Conservation (phyloP, 1,140 invertebrate genomes). For the Cylas formicarius region DNA sequence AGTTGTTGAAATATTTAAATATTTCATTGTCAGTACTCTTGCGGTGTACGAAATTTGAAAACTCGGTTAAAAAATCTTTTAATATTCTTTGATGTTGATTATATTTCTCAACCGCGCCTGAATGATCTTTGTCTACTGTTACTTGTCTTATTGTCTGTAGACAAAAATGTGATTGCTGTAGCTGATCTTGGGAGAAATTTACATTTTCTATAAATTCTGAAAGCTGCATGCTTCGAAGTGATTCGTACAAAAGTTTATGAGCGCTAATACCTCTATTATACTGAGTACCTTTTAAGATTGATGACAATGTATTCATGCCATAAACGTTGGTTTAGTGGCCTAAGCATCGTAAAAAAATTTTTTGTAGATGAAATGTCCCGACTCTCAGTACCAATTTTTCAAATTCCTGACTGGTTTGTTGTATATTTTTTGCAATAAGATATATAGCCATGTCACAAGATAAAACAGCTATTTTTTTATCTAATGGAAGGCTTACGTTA, state of each 20-base stretch:
- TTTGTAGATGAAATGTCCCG: background rate
- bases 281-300: conserved; percentile 18
- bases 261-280: conserved; percentile 17
- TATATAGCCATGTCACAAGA: conserved; percentile 17
- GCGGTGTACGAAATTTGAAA: conserved; percentile 18
- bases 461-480: conserved; percentile 13
- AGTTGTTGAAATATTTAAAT: conserved; percentile 12
- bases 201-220: conserved; percentile 20
- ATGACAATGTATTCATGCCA: conserved; percentile 4
- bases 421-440: conserved; percentile 17
- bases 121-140: conserved; percentile 20
- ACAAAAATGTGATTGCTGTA: conserved; percentile 16
- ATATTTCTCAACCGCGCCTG: conserved; percentile 16
- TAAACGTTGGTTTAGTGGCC: too few relatives aligned
- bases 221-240: conserved; percentile 17
- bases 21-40: conserved; percentile 21
- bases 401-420: conserved; percentile 16
- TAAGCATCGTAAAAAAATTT: too few relatives aligned
- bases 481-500: conserved; percentile 15
- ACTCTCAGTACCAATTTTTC: conserved; percentile 5
- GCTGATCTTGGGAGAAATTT: conserved; percentile 17
- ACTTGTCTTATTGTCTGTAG: conserved; percentile 17
- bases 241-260: background rate
- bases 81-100: conserved; percentile 18
- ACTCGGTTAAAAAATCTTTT: conserved; percentile 15